phyloP scores from a whole-genome alignment of 2,797 vertebrate species.

The Lithobates pipiens region DNA sequence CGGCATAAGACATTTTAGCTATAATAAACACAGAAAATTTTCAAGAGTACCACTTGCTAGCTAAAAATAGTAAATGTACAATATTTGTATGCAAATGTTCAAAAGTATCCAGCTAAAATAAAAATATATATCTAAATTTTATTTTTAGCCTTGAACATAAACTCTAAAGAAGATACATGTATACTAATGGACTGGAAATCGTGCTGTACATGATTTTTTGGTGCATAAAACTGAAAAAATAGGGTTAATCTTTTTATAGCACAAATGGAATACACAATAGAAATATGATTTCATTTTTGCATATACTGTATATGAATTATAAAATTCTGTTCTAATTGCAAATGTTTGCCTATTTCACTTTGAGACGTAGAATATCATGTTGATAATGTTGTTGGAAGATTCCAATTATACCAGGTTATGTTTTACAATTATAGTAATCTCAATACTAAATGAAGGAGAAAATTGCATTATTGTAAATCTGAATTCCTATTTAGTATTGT shows the following conservation, averaged over 20 bases:
- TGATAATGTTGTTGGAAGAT: constrained; percentile 64
- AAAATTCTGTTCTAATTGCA: constrained; percentile 53
- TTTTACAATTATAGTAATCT: constrained; percentile 64
- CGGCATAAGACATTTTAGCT: too few relatives aligned
- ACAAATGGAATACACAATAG: neutral
- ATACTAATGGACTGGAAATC: neutral
- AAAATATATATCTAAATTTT: too few relatives aligned
- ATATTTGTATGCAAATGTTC: too few relatives aligned
- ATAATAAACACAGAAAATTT: too few relatives aligned
- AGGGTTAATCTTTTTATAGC: neutral
- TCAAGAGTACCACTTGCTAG: too few relatives aligned
- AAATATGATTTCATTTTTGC: neutral
- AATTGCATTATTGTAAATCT: constrained; percentile 59
- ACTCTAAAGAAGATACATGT: too few relatives aligned
- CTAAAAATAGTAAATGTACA: too few relatives aligned
- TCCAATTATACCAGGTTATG: constrained; percentile 63
- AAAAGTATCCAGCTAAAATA: too few relatives aligned
- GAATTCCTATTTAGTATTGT: constrained; percentile 55
- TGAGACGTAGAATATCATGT: constrained; percentile 55
- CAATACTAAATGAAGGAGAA: constrained; percentile 60
- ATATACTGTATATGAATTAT: constrained; percentile 23
- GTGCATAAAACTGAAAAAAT: neutral
- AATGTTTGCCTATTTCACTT: constrained; percentile 56
- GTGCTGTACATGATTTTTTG: neutral
- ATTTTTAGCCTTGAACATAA: too few relatives aligned